A percentile compares a stretch with the other conserved stretches of the same genome.
phyloP scores from a whole-genome alignment of 2,113 vertebrate genomes.

The Anthoscopus minutus region DNA sequence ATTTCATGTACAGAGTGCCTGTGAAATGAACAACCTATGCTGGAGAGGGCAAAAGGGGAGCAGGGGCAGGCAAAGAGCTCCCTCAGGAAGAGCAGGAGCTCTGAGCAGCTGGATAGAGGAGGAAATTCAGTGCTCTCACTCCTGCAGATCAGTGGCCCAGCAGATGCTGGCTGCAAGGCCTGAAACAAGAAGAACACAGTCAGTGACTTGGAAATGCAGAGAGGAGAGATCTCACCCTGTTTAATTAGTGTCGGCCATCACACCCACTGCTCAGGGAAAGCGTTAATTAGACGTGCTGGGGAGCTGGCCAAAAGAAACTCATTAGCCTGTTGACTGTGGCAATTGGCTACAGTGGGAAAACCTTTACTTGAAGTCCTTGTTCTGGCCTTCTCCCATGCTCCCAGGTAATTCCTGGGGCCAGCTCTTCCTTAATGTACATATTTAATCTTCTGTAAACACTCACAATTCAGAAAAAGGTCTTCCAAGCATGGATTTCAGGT shows the following conservation, averaged over 20 bases:
- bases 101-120: not conserved
- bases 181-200: no score
- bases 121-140: not conserved
- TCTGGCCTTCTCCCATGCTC: not conserved
- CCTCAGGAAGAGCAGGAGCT: not conserved
- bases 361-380: not conserved
- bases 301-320: not conserved
- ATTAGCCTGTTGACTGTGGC: not conserved
- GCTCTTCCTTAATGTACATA: not conserved
- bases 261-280: not conserved
- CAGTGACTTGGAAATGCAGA: not conserved
- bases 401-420: not conserved
- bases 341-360: not conserved
- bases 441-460: not conserved
- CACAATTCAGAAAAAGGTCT: not conserved
- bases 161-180: not conserved
- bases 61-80: not conserved
- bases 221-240: not conserved
- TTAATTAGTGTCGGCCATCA: not conserved
- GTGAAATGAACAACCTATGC: not conserved
- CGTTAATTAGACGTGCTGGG: not conserved
- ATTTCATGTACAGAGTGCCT: accelerated
- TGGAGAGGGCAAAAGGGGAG: not conserved
- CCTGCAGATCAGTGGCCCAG: not conserved
- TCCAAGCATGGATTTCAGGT: not conserved